Conservation (phyloP, 2,113 vertebrate genomes). For the Fulica atra region DNA sequence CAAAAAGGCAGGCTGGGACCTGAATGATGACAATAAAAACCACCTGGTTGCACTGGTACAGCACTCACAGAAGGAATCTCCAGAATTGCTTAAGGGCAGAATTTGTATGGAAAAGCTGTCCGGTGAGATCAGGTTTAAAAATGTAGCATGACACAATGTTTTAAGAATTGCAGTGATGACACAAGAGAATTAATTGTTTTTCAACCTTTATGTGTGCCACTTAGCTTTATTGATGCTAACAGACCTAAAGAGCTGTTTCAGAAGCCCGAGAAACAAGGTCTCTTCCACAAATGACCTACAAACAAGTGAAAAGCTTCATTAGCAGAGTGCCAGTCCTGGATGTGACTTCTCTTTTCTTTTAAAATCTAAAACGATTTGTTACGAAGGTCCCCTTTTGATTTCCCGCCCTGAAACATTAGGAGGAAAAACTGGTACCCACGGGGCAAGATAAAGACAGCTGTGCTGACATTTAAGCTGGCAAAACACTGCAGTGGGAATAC, state of each 20-base stretch:
- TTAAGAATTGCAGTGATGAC: background rate
- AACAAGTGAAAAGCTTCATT: background rate
- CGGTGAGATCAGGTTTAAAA: background rate
- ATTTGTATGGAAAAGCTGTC: background rate
- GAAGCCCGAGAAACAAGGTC: background rate
- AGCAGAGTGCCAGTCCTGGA: background rate
- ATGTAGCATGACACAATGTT: background rate
- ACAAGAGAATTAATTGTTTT: background rate
- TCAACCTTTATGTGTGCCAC: background rate
- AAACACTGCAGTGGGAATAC: slow-evolving; percentile 24
- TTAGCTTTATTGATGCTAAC: background rate
- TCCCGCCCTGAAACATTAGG: background rate
- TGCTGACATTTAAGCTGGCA: slow-evolving; percentile 35
- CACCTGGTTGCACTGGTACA: background rate
- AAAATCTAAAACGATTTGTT: slow-evolving; percentile 12
- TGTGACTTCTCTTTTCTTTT: slow-evolving; percentile 6
- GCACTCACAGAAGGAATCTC: background rate
- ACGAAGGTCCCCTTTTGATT: slow-evolving; percentile 10
- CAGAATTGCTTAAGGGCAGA: background rate
- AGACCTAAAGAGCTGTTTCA: background rate
- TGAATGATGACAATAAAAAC: background rate
- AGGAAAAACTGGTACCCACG: background rate
- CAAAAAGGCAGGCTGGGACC: background rate
- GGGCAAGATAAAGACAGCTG: slow-evolving; percentile 37
- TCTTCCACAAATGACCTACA: background rate